Percentiles rank a stretch among this genome's conserved stretches.
phyloP scores from a whole-genome alignment of 2,797 vertebrate genomes.

The Intellagama lesueurii region DNA sequence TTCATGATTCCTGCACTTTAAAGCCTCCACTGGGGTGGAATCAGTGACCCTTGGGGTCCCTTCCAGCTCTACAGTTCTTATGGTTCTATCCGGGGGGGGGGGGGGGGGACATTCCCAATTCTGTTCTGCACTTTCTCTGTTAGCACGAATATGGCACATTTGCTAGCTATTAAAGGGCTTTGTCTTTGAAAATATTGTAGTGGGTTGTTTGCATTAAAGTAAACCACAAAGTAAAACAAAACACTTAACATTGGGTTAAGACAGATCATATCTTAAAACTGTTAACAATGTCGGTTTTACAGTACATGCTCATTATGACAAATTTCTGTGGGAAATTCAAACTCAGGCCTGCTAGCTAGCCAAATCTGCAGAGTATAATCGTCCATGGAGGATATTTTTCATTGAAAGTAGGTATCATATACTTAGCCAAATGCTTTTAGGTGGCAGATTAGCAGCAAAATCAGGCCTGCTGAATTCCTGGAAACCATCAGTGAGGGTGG shows the following conservation, averaged over 20 bases:
- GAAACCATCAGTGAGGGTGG: background rate
- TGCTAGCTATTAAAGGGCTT: background rate
- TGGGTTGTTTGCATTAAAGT: background rate
- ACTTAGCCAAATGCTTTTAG: background rate
- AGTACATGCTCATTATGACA: background rate
- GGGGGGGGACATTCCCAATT: background rate
- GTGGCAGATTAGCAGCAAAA: background rate
- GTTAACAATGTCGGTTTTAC: background rate
- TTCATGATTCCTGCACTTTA: background rate
- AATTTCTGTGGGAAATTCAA: background rate
- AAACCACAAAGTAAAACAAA: background rate
- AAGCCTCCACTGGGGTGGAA: background rate
- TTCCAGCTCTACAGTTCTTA: background rate
- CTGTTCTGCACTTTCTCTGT: background rate
- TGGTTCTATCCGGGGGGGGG: background rate
- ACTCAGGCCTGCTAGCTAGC: background rate
- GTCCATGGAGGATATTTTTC: too few relatives aligned
- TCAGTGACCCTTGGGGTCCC: too few relatives aligned
- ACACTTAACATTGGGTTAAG: background rate
- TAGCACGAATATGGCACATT: background rate
- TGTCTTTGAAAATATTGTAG: background rate
- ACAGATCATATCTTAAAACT: background rate
- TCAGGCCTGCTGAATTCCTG: too few relatives aligned
- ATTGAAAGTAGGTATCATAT: background rate
- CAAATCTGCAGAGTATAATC: too few relatives aligned